Evolutionary conservation across 2,888 invertebrate species (phyloP).

Genomic region (Dryocosmus kuriphilus): DNA sequence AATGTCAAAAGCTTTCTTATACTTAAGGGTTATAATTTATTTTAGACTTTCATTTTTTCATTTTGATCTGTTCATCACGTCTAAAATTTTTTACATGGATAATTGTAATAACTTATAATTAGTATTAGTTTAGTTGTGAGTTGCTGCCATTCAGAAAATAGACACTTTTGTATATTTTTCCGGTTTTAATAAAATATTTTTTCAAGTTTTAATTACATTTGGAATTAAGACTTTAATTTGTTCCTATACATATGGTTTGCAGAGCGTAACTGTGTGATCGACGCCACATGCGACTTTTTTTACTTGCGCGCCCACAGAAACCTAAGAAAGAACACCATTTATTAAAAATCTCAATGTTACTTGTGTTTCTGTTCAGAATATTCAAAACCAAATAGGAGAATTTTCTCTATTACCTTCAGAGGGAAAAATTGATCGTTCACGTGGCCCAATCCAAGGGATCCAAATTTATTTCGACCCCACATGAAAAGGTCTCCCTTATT

Average conservation of each 20-base stretch:
- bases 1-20: neutral
- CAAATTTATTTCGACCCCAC: constrained; percentile 94
- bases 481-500: constrained; percentile 90
- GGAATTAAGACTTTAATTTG: constrained; percentile 34
- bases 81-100: neutral
- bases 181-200: constrained; percentile 26
- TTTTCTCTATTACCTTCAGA: constrained; percentile 81
- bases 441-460: constrained; percentile 91
- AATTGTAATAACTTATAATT: neutral
- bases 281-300: constrained; percentile 88
- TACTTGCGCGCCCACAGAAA: constrained; percentile 87
- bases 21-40: neutral
- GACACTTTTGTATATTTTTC: constrained; percentile 17
- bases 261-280: constrained; percentile 90
- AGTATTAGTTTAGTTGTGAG: constrained; percentile 21
- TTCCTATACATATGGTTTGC: constrained; percentile 84
- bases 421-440: constrained; percentile 92
- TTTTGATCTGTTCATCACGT: neutral
- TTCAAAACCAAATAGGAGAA: neutral
- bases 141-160: constrained; percentile 14
- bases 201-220: constrained; percentile 11
- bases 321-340: constrained; percentile 70
- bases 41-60: neutral
- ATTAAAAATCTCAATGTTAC: constrained; percentile 40
- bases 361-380: neutral